Evolutionary conservation across 2,888 invertebrate species (phyloP), one percentile per base, ranked within the genome.

Genomic region (Dinocampus coccinellae): DNA sequence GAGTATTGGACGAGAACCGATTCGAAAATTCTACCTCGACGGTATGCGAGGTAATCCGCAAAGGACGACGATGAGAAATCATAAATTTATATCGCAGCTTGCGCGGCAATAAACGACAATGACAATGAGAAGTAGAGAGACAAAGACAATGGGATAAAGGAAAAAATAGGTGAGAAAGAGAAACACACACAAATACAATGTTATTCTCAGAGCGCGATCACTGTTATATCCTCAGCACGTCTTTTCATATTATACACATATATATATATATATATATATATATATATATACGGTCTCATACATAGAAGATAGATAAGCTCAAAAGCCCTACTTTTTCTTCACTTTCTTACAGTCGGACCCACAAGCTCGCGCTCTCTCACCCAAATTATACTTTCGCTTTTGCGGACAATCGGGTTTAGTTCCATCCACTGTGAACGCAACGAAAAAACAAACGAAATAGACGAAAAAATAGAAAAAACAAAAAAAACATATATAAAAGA

Each of bases 11-110:
- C 10, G 53, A 57, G 11, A 66, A 57, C 47, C 52, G 47, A 64
- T 64, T 64, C 52, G 20, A 33, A 26, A 20, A 64, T 64, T 64
- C 63, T 10, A 39, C 11, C 24, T 42, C 42, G 36, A 36, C 39
- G 9, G 11, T 4, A 47, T 63, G 63, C 47, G 47, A 16, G 63
- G 63, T 63, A 63, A 63, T 63, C 47, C 42, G n/a, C 24, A 42
- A 13, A 39, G 34, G 24, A 39, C 26, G 61, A 34, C 60, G 36
- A 68, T 68, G 67, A 68, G 47, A 60, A 68, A 60, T 57, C 67
- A 58, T 47, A 33, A 68, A 68, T 57, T 68, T 60, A 47, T 47
- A 68, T 60, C 58, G 57, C 13, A 20, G 26, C 63, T 29, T 55
- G 55, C 26, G 26, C 47, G 29, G 52, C 24, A 42, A 63, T 63